Conservation (phyloP, 2,113 vertebrate species). For the Galemys pyrenaicus region DNA sequence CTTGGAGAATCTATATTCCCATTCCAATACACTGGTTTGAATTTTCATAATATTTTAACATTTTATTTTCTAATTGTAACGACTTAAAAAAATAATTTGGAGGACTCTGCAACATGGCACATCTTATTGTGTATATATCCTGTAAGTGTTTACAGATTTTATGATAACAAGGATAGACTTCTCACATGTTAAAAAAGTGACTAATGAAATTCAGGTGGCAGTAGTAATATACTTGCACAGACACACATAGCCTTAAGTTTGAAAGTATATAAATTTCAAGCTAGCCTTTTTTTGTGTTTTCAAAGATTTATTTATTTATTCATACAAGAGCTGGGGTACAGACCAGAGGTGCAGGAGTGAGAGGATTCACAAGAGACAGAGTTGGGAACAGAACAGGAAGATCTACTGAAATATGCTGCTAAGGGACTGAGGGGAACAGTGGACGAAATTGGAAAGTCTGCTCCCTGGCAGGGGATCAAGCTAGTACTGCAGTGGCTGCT, state of each 20-base stretch:
- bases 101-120: not conserved
- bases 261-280: not conserved
- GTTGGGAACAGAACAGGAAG: too few relatives aligned
- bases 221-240: not conserved
- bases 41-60: not conserved
- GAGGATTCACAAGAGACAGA: too few relatives aligned
- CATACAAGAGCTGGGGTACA: too few relatives aligned
- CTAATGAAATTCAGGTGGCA: not conserved
- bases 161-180: not conserved
- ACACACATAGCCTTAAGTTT: not conserved
- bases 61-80: conserved; percentile 3
- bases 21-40: not conserved
- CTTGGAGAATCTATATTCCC: not conserved
- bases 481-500: too few relatives aligned
- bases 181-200: not conserved
- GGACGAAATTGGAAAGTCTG: too few relatives aligned
- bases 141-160: not conserved
- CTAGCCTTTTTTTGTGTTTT: too few relatives aligned
- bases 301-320: too few relatives aligned
- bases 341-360: too few relatives aligned
- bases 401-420: too few relatives aligned
- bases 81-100: not conserved
- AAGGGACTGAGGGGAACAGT: too few relatives aligned
- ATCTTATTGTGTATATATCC: not conserved
- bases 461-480: too few relatives aligned